Percentiles rank a stretch among this genome's conserved stretches.
phyloP scores from a whole-genome alignment of 2,888 invertebrate genomes.

The Imbricaverruca yamaguchii region DNA sequence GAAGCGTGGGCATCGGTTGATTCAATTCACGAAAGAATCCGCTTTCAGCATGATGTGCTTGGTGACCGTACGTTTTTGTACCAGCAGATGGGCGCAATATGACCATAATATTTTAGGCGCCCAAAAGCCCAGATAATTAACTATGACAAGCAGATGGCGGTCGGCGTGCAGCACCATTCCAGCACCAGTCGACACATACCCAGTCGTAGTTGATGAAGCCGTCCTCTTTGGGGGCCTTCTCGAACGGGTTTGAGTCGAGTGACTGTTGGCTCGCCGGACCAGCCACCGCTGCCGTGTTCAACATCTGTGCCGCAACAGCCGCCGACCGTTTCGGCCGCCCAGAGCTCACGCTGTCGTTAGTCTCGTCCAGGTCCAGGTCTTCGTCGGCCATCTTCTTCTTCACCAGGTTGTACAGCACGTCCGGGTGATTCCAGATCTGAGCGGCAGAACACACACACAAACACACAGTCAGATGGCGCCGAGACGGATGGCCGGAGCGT shows the following conservation, averaged over 20 bases:
- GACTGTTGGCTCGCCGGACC: background rate
- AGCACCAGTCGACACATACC: slow-evolving; percentile 18
- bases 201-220: slow-evolving; percentile 29
- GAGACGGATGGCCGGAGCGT: too few relatives aligned
- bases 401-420: slow-evolving; percentile 79
- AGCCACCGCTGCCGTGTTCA: slow-evolving; percentile 5
- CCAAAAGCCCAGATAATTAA: too few relatives aligned
- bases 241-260: slow-evolving; percentile 5
- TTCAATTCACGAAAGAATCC: too few relatives aligned
- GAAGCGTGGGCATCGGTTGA: too few relatives aligned
- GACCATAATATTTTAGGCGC: too few relatives aligned
- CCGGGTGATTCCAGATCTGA: slow-evolving; percentile 89
- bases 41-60: too few relatives aligned
- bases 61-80: too few relatives aligned
- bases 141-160: too few relatives aligned
- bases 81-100: too few relatives aligned
- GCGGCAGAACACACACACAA: too few relatives aligned
- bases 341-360: slow-evolving; percentile 18
- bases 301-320: background rate
- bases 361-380: slow-evolving; percentile 72
- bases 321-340: slow-evolving; percentile 22
- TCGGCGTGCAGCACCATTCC: too few relatives aligned
- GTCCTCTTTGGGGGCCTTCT: slow-evolving; percentile 35
- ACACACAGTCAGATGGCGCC: too few relatives aligned
- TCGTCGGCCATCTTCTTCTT: slow-evolving; percentile 68